phyloP scores from a whole-genome alignment of 2,888 invertebrate genomes.

The Apantesis nais region DNA sequence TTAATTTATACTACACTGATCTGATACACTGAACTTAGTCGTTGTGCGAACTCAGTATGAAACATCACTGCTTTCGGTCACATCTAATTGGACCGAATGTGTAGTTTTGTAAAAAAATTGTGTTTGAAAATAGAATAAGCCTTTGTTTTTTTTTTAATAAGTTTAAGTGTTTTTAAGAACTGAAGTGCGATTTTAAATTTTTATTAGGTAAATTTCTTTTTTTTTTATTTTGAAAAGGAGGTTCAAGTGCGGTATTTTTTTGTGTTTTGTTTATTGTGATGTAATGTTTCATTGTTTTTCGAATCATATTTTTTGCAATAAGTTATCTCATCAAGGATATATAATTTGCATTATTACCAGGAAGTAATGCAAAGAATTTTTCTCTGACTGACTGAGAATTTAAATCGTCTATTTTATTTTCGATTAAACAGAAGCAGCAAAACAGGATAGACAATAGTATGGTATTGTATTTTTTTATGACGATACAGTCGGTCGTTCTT shows the following conservation, averaged over 20 bases:
- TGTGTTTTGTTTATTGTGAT: background rate
- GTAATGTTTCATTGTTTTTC: background rate
- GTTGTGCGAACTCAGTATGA: background rate
- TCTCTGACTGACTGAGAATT: background rate
- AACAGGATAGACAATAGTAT: background rate
- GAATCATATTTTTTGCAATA: background rate
- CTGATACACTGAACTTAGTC: background rate
- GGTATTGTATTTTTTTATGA: no score
- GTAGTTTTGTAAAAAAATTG: background rate
- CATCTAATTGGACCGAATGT: background rate
- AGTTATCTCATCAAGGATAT: background rate
- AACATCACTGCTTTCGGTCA: background rate
- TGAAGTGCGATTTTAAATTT: background rate
- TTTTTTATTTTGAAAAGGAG: background rate
- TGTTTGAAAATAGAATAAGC: background rate
- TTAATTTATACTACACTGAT: background rate
- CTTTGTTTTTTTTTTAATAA: background rate
- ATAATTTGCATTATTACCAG: no score
- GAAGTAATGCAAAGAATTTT: background rate
- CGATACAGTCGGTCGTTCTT: no score
- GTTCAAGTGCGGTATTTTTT: background rate
- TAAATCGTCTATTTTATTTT: background rate
- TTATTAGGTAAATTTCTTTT: background rate
- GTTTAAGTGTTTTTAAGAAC: background rate
- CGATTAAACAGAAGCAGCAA: background rate